These are phyloP conservation scores for Saguinus imperator DNA, from an alignment of 2,113 vertebrate species.

Conservation along the genomic window DNA sequence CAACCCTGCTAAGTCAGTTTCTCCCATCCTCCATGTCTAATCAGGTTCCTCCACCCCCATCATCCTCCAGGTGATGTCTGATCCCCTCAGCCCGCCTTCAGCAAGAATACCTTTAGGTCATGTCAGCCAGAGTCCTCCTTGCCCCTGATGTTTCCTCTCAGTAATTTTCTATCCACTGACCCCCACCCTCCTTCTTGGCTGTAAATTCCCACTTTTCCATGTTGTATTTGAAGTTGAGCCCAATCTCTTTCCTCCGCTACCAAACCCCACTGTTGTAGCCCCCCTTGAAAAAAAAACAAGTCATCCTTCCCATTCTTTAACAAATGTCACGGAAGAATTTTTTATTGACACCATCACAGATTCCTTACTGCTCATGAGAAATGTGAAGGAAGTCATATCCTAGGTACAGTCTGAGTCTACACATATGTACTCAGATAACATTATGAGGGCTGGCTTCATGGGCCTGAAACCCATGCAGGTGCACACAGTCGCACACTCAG, in stretches of 20 bases:
- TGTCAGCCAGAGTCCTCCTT: background rate
- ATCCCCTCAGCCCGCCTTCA: rapidly evolving
- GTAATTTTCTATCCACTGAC: background rate
- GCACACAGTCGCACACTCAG: rapidly evolving
- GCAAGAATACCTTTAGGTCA: background rate
- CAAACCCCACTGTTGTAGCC: background rate
- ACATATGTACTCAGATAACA: background rate
- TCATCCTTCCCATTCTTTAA: background rate
- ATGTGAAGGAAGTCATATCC: background rate
- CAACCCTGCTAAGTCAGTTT: background rate
- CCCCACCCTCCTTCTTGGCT: background rate
- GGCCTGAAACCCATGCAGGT: rapidly evolving
- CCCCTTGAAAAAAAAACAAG: background rate
- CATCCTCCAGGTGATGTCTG: too few relatives aligned
- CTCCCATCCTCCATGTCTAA: background rate
- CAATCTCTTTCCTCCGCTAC: background rate
- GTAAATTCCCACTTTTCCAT: background rate
- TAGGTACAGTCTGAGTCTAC: background rate
- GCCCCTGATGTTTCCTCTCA: background rate
- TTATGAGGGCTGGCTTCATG: background rate
- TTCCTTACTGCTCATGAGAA: background rate
- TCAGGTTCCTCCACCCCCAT: background rate
- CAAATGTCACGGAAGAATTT: background rate
- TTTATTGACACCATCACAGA: background rate
- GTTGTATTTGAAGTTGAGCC: background rate